Evolutionary conservation across 2,888 invertebrate species (phyloP), one percentile per base, ranked within the genome.

Genomic region (Agrotis segetum): DNA sequence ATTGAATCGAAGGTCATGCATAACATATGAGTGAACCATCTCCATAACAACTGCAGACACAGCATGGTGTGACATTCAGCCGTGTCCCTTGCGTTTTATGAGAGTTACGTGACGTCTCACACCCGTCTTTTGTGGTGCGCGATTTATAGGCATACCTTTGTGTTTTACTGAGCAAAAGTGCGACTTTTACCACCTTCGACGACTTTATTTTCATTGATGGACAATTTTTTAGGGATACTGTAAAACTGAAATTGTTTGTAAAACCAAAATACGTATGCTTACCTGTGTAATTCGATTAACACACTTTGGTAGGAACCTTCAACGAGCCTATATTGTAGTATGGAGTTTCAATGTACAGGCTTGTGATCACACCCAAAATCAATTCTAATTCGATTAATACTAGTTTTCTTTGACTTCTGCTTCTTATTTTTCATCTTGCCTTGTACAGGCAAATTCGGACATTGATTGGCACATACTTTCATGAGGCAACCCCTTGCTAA

Each of bases 91-190:
- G 53, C 34, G 19, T 66, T 76, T 79, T 81, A 81, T 77, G 47
- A n/a, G 53, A n/a, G 50, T 46, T 50, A 71, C 82, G 82, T 82
- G 71, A 79, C 67, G 82, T 55, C 64, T 62, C 13, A 21, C 16
- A 14, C 49, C 46, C 24, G 29, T 61, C 62, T 81, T 81, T 67
- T 66, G 71, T 81, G 47, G 49, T 44, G 52, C 29, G 17, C 65
- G 47, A 77, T 79, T 79, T 79, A 79, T 70, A 49, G 49, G 13
- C 67, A 47, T 71, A 71, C 71, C 50, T 79, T 59, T 71, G 67
- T 61, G 47, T 81, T 81, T 77, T 82, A 81, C 58, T 62, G 50
- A 67, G 24, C 46, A 17, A 50, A 61, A 70, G 60, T 40, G 50
- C 67, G 21, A 53, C 44, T 67, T 52, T 61, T 46, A 64, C 70